A percentile compares a stretch with the other conserved stretches of the same genome.
Conservation (phyloP, 2,113 vertebrate genomes). For the Sphaerodactylus townsendi region DNA sequence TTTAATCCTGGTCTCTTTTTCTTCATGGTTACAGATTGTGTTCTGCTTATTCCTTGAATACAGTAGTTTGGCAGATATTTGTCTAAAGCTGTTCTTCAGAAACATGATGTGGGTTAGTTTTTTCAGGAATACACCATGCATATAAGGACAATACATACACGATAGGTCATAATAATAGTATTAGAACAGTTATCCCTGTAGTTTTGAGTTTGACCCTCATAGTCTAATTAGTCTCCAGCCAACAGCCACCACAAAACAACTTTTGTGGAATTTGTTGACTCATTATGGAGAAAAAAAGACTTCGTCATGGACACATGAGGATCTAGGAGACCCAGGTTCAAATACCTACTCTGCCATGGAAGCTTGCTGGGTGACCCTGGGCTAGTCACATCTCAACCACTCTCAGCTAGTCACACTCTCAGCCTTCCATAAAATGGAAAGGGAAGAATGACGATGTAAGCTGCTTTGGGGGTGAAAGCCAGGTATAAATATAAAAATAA, state of each 20-base stretch:
- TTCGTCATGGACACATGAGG: conserved; percentile 51
- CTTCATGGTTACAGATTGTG: conserved; percentile 11
- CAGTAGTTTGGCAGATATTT: conserved; percentile 42
- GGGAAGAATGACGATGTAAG: too few relatives aligned
- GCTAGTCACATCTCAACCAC: too few relatives aligned
- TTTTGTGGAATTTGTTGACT: conserved; percentile 36
- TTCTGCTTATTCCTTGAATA: conserved; percentile 32
- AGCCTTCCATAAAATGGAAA: too few relatives aligned
- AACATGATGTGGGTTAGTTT: conserved; percentile 8
- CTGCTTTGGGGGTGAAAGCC: too few relatives aligned
- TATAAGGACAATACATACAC: conserved; percentile 14
- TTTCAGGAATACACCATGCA: conserved; percentile 2
- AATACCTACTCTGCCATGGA: too few relatives aligned
- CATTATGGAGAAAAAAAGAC: conserved; percentile 32
- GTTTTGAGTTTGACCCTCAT: conserved; percentile 49
- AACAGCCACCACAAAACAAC: background rate
- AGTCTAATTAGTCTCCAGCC: conserved; percentile 33
- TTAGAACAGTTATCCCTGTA: conserved; percentile 27
- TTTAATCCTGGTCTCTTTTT: conserved; percentile 23
- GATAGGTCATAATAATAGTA: conserved; percentile 39
- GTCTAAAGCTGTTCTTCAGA: conserved; percentile 32
- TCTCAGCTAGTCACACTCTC: too few relatives aligned
- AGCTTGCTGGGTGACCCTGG: too few relatives aligned
- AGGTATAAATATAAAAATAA: too few relatives aligned
- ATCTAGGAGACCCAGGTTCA: too few relatives aligned